Evolutionary conservation across 2,113 vertebrate genomes (phyloP), one percentile per base, ranked within the genome.

Genomic region (Phyllostomus discolor): DNA sequence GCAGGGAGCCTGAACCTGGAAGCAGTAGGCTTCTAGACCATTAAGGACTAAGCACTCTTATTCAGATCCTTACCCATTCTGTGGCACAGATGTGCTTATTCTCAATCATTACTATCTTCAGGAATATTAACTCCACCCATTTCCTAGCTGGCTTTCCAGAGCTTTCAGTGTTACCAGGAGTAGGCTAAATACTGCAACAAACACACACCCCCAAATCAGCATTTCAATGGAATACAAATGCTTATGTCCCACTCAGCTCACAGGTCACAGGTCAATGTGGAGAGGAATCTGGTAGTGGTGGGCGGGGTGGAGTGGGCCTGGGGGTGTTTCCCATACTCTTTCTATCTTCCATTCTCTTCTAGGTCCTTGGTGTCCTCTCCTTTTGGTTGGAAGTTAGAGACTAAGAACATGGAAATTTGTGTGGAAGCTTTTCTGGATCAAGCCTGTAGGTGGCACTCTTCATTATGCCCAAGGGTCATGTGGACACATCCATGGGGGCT

Each of bases 221-320:
- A 5, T 85, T 52, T 84, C 62, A 12, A 4, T 31, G 41, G 28
- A 57, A 66, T 75, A 20, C 10, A 46, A 11, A 64, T 48, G 4
- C 26, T 67, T n/a, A 48, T 28, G 91, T 79, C 16, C 24, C 26
- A 22, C 52, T 78, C 69, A 66, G 86, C 31, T 66, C 6, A 7
- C 31, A 66, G 31, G 24, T 66, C 6, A 7, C 31, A 66, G 31
- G 24, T 89, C 59, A 59, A 2, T 11, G 33, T 59, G 66, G 26
- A 4, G 28, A n/a, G 24, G 31, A 9, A 3, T 17, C 10, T n/a
- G 8, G 4, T 64, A 64, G 62, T 64, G 10, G 31, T 2, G 64
- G 33, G 11, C 0, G 0, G 5, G 0, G 10, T 38, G 12, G 12
- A 20, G 7, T 22, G 8, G 5, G 10, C 19, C 14, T 33, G 2